A percentile compares a stretch with the other conserved stretches of the same genome.
Conservation (phyloP, 2,888 invertebrate genomes). For the Nymphalis c-album region DNA sequence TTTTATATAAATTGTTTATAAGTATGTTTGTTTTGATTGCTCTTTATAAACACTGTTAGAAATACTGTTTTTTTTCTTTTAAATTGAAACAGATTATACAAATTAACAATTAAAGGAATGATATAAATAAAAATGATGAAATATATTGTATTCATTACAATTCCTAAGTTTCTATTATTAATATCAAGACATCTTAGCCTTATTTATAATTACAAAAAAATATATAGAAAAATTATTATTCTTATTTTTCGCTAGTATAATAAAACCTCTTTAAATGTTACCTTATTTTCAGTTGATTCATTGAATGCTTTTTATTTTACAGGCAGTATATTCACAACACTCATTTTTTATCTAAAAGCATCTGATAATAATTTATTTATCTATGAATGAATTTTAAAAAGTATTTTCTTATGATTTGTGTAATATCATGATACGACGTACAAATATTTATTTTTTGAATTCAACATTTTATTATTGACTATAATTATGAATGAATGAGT, state of each 20-base stretch:
- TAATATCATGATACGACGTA: too few species aligned
- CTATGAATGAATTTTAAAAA: slow-evolving; percentile 14
- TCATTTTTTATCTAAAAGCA: background rate
- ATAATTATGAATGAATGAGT: too few species aligned
- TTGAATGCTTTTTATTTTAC: slow-evolving; percentile 3
- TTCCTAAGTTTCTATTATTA: slow-evolving; percentile 2
- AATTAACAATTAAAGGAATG: too few species aligned
- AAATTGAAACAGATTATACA: too few species aligned
- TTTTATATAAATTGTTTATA: too few species aligned
- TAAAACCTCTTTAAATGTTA: slow-evolving; percentile 4
- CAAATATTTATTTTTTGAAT: too few species aligned
- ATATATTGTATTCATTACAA: background rate
- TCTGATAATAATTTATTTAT: background rate
- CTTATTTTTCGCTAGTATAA: background rate
- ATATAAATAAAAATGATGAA: background rate
- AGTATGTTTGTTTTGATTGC: too few species aligned
- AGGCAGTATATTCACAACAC: slow-evolving; percentile 21
- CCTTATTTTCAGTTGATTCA: background rate
- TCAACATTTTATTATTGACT: too few species aligned
- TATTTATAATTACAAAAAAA: background rate
- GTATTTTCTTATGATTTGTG: too few species aligned
- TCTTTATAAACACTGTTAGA: too few species aligned
- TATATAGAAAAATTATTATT: slow-evolving; percentile 1
- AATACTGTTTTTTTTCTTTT: too few species aligned
- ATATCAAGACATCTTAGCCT: background rate